phyloP scores from a whole-genome alignment of 2,797 vertebrate genomes.

The Helarctos malayanus region DNA sequence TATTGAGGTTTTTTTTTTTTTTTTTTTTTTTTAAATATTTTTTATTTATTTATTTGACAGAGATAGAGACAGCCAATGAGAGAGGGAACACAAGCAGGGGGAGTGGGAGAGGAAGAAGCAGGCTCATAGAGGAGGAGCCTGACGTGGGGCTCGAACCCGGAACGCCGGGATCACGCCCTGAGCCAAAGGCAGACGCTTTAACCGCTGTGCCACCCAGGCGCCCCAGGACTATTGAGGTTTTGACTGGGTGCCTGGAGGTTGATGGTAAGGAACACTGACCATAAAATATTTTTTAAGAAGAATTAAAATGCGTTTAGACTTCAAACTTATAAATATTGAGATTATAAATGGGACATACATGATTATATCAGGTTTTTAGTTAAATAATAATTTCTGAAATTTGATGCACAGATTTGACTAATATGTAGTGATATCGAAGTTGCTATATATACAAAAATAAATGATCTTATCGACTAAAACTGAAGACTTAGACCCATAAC shows the following conservation, averaged over 20 bases:
- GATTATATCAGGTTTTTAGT: not conserved
- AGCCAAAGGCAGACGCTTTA: no score
- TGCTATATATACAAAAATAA: not conserved
- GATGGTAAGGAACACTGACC: not conserved
- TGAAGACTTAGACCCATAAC: not conserved
- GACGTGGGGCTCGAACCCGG: no score
- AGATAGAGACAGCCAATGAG: no score
- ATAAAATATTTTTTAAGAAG: not conserved
- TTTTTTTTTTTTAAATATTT: no score
- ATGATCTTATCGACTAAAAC: not conserved
- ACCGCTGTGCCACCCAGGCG: no score
- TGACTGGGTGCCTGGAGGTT: not conserved
- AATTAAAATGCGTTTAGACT: not conserved
- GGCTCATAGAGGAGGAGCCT: no score
- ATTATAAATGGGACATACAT: not conserved
- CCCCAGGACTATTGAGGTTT: not conserved
- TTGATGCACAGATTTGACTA: not conserved
- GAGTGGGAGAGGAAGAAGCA: no score
- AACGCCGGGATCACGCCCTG: no score
- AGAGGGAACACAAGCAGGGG: no score
- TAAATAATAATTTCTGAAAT: not conserved
- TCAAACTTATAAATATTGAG: not conserved
- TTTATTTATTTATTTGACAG: no score
- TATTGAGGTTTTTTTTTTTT: no score
- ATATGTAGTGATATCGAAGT: not conserved